Percentiles rank a stretch among this genome's conserved stretches.
Conservation (phyloP, 2,113 vertebrate species). For the Rhinoderma darwinii region DNA sequence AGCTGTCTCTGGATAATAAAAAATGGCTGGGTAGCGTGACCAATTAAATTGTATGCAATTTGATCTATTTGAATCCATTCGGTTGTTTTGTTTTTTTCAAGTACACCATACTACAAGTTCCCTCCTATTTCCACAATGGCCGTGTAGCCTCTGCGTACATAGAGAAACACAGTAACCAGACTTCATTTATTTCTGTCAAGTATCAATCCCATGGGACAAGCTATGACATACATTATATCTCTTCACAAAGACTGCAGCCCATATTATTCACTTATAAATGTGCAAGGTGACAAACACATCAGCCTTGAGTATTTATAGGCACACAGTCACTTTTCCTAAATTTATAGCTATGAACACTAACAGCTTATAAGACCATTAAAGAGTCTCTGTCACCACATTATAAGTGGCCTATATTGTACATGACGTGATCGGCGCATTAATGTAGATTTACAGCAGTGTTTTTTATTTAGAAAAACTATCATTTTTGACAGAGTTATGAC, state of each 20-base stretch:
- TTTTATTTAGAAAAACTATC: no score
- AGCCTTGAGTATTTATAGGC: background rate
- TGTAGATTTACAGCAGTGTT: no score
- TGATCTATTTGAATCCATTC: background rate
- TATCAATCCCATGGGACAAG: background rate
- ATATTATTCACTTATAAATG: background rate
- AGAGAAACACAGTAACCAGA: background rate
- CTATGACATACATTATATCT: background rate
- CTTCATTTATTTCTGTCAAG: background rate
- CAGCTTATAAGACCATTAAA: no score
- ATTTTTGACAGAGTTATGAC: no score
- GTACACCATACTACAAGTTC: background rate
- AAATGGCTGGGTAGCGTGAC: no score
- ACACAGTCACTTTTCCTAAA: background rate
- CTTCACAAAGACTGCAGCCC: background rate
- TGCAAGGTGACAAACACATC: constrained; percentile 1
- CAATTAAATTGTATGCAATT: background rate
- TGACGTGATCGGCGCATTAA: no score
- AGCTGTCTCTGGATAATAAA: no score
- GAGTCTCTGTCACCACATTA: no score
- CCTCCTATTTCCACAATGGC: background rate
- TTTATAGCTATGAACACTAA: background rate
- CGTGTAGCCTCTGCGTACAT: background rate
- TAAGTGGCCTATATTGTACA: no score
- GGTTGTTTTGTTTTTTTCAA: no score